Evolutionary conservation across 2,797 vertebrate genomes (phyloP).

Genomic region (Hippoglossus hippoglossus): DNA sequence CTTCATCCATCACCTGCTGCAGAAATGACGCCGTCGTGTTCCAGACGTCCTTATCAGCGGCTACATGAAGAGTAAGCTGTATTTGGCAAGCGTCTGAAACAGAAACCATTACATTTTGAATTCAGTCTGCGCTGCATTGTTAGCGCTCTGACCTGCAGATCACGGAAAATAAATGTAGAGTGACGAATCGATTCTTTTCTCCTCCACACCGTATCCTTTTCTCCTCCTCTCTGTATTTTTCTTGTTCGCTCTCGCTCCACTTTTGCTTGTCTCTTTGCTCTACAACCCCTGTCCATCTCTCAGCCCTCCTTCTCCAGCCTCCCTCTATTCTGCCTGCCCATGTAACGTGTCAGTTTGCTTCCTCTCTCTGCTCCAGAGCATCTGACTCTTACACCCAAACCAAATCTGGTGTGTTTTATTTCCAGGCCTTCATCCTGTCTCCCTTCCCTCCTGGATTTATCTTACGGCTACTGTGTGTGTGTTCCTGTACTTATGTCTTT

Average conservation of each 20-base stretch:
- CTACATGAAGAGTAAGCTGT: constrained; percentile 1
- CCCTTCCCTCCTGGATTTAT: constrained; percentile 10
- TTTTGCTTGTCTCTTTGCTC: constrained; percentile 62
- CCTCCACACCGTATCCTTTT: constrained; percentile 43
- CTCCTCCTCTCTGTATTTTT: constrained; percentile 33
- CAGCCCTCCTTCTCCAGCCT: constrained; percentile 38
- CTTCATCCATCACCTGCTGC: constrained; percentile 6
- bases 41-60: constrained; percentile 27
- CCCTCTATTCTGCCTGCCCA: constrained; percentile 39
- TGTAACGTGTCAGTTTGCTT: constrained; percentile 54
- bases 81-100: constrained; percentile 25
- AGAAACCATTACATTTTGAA: constrained; percentile 42
- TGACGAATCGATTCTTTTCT: constrained; percentile 68
- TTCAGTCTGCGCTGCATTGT: constrained; percentile 42
- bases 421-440: constrained; percentile 38
- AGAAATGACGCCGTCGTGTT: constrained; percentile 12
- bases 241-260: constrained; percentile 33
- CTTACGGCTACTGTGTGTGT: constrained; percentile 33
- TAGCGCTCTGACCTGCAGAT: constrained; percentile 58
- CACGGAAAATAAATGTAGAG: constrained; percentile 62
- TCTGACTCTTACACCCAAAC: constrained; percentile 45
- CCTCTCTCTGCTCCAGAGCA: constrained; percentile 47
- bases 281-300: constrained; percentile 54
- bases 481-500: neutral
- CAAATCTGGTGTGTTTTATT: constrained; percentile 44